Evolutionary conservation across 2,797 vertebrate species (phyloP).

Genomic region (Lithobates pipiens): DNA sequence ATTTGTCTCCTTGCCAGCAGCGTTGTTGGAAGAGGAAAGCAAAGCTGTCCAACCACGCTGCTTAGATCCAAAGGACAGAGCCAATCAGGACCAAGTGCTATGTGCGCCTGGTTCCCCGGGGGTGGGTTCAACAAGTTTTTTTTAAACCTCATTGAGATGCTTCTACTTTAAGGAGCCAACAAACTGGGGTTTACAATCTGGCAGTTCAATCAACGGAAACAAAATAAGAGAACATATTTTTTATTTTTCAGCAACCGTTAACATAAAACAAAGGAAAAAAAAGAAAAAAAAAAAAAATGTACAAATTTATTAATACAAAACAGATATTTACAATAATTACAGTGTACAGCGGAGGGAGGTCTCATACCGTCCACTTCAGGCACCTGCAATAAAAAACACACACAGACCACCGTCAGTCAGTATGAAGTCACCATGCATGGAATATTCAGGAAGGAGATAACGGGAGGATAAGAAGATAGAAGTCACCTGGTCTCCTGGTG

Average conservation of each 20-base stretch:
- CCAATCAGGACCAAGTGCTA: too few relatives aligned
- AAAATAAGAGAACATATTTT: background rate
- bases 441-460: background rate
- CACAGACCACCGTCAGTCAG: background rate
- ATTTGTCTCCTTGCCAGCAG: too few relatives aligned
- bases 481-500: conserved; percentile 84
- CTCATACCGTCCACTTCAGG: conserved; percentile 75
- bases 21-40: too few relatives aligned
- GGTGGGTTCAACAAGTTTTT: too few relatives aligned
- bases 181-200: background rate
- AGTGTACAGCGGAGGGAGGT: background rate
- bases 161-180: too few relatives aligned
- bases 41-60: too few relatives aligned
- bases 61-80: too few relatives aligned
- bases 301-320: background rate
- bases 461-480: too few relatives aligned
- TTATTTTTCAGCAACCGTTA: background rate
- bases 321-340: conserved; percentile 1
- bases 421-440: background rate
- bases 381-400: conserved; percentile 65
- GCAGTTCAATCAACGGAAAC: background rate
- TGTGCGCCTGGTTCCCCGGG: too few relatives aligned
- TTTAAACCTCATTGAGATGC: too few relatives aligned
- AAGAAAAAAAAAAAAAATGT: background rate
- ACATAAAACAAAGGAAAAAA: background rate